A percentile compares a stretch with the other conserved stretches of the same genome.
phyloP scores from a whole-genome alignment of 2,888 invertebrate genomes.

The Chouioia cunea region DNA sequence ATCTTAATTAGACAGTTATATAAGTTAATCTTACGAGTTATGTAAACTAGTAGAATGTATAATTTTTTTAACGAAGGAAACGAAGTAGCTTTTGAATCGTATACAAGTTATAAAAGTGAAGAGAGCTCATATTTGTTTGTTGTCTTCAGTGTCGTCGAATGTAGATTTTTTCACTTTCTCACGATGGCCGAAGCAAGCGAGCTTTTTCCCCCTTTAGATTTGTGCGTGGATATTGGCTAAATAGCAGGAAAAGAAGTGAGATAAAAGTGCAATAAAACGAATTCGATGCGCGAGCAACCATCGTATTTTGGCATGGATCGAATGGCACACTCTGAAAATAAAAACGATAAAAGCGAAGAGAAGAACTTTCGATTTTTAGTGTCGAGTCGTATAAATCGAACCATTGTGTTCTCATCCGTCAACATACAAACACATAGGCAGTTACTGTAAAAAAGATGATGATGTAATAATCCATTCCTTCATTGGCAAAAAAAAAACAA shows the following conservation, averaged over 20 bases:
- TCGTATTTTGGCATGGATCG: conserved; percentile 51
- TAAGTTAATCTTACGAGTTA: too few species aligned
- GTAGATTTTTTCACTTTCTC: conserved; percentile 27
- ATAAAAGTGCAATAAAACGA: conserved; percentile 48
- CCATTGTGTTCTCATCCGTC: conserved; percentile 7
- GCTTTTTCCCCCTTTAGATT: too few species aligned
- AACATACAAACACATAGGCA: neutral
- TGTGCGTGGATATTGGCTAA: conserved; percentile 42
- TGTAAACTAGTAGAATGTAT: too few species aligned
- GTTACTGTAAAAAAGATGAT: conserved; percentile 1
- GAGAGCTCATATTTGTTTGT: conserved; percentile 26
- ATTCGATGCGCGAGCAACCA: conserved; percentile 51
- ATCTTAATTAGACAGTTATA: too few species aligned
- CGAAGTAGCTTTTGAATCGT: too few species aligned
- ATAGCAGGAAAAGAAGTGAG: conserved; percentile 41
- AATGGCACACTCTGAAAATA: conserved; percentile 25
- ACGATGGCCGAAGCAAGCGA: neutral
- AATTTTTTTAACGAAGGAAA: too few species aligned
- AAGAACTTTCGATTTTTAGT: conserved; percentile 38
- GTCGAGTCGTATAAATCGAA: conserved; percentile 27
- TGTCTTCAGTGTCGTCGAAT: conserved; percentile 21
- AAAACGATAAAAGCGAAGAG: conserved; percentile 21
- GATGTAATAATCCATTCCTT: neutral
- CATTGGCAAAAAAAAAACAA: conserved; percentile 10
- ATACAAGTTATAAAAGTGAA: neutral